Conservation (phyloP, 92 coral and sea anemone genomes). For the Pocillopora meandrina region DNA sequence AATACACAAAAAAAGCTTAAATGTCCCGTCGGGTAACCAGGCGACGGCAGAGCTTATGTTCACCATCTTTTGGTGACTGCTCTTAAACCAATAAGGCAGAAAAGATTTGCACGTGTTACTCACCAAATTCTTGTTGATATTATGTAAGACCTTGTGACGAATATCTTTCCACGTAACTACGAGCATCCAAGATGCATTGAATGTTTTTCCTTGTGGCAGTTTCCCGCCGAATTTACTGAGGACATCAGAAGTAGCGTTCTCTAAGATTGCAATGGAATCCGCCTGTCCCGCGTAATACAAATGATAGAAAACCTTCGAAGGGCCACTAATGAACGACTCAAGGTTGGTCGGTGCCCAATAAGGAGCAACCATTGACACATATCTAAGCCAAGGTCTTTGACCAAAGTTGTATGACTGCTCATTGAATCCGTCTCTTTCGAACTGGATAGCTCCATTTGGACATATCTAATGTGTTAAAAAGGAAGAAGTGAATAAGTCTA, state of each 20-base stretch:
- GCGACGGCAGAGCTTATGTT: too few relatives aligned
- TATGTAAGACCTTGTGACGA: conserved; percentile 37
- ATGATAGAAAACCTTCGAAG: conserved; percentile 53
- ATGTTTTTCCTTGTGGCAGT: conserved; percentile 37
- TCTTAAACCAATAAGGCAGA: too few relatives aligned
- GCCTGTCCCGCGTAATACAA: conserved; percentile 24
- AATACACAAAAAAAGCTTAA: too few relatives aligned
- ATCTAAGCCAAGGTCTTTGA: conserved; percentile 16
- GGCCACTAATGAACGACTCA: not conserved
- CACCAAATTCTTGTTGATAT: conserved; percentile 30
- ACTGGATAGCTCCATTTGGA: conserved; percentile 54
- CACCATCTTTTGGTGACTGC: too few relatives aligned
- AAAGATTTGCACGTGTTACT: not conserved
- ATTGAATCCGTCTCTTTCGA: conserved; percentile 24
- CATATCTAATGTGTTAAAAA: conserved; percentile 37
- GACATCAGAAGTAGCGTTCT: conserved; percentile 42
- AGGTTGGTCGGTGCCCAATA: conserved; percentile 57
- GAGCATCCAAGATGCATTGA: conserved; percentile 42
- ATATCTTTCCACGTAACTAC: conserved; percentile 62
- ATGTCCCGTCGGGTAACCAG: too few relatives aligned
- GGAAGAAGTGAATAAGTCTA: not conserved
- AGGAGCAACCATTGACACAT: conserved; percentile 40
- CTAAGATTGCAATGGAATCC: not conserved
- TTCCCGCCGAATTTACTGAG: not conserved
- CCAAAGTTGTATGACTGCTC: conserved; percentile 51